Base-by-base conservation (phyloP, 2,797 vertebrate genomes). In the Poecilia velifera region DNA sequence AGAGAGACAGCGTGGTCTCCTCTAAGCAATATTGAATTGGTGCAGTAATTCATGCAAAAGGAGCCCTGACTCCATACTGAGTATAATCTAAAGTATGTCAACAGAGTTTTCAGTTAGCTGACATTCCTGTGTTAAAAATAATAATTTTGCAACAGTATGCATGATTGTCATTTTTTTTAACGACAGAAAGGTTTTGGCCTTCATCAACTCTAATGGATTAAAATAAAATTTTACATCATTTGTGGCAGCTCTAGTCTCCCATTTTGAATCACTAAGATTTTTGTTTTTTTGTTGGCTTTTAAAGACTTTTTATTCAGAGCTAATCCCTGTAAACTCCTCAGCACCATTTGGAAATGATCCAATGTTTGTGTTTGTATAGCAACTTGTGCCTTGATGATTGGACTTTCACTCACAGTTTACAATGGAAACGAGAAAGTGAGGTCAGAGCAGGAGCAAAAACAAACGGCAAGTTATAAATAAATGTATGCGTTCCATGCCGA, bases 331-430 rank as follows among this genome's bases (percentile, higher is more conserved):
- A 47, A 39, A 49, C 8, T 28, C n/a, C 13, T 74, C 22, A 74
- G 28, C 39, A 18, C 22, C 5, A 16, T 57, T 41, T 55, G n/a
- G 13, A 43, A 66, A 80, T 64, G 34, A 51, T 43, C 59, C 43
- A 72, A 28, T 20, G 22, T 71, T 25, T 79, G 55, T 45, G n/a
- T 25, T 72, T 72, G 41, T 83, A 68, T 64, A 81, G 70, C 79
- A 73, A 73, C n/a, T 51, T 57, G 43, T 51, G 25, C 34, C 45
- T 47, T 28, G 8, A 34, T 8, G 0, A 83, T 88, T 85, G 71
- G 78, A 72, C 89, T 86, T 90, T 78, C 81, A 77, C 71, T 43
- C 47, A 73, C 28, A 43, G 22, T 70, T 70, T 79, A 80, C 53
- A 75, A 71, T 77, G 59, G 80, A 85, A 83, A 76, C 28, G 31